Conservation (phyloP, 2,888 invertebrate genomes). For the Apodemia hepburni region DNA sequence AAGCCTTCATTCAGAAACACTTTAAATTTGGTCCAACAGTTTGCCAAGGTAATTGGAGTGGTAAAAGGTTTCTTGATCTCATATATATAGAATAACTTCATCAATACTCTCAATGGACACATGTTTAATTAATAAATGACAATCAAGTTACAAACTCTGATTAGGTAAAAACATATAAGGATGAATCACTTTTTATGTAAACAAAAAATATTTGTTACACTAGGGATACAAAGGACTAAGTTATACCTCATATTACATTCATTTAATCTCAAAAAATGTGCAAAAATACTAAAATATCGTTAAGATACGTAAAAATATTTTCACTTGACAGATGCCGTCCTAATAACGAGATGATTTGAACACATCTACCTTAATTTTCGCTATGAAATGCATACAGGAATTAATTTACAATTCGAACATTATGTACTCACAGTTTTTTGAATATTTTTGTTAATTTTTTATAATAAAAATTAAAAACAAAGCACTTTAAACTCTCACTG, state of each 20-base stretch:
- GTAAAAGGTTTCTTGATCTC: background rate
- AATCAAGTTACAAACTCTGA: background rate
- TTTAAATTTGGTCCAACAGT: too few species aligned
- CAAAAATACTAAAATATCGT: conserved; percentile 17
- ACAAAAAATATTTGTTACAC: background rate
- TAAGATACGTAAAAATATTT: conserved; percentile 24
- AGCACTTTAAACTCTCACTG: conserved; percentile 54
- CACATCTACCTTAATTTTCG: too few species aligned
- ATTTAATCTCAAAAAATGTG: conserved; percentile 18
- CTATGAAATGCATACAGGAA: background rate
- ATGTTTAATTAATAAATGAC: background rate
- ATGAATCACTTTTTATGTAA: background rate
- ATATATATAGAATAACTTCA: background rate
- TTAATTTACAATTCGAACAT: conserved; percentile 30
- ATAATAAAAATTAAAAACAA: conserved; percentile 74
- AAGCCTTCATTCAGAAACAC: too few species aligned
- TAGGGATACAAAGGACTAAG: background rate
- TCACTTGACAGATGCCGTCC: conserved; percentile 57
- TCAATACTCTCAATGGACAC: background rate
- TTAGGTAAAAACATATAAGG: background rate
- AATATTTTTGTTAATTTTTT: conserved; percentile 50
- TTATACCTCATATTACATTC: background rate
- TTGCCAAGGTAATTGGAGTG: too few species aligned
- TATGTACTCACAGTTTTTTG: conserved; percentile 60
- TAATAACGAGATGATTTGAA: conserved; percentile 25